Conservation (phyloP, 2,113 vertebrate species). For the Tragelaphus imberbis region DNA sequence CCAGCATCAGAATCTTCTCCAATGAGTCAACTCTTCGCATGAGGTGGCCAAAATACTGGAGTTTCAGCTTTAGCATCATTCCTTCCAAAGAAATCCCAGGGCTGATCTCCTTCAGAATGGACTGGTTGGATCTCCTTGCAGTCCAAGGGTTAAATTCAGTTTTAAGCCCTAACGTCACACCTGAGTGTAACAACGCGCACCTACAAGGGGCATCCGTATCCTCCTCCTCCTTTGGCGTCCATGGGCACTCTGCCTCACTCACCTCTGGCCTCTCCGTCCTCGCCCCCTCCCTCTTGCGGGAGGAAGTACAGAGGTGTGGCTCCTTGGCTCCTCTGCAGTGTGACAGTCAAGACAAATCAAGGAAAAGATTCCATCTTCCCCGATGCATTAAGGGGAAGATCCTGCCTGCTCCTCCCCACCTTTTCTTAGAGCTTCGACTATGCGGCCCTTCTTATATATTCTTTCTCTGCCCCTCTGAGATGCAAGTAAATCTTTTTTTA, state of each 20-base stretch:
- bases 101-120: too few relatives aligned
- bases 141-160: not conserved
- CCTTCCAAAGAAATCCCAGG: too few relatives aligned
- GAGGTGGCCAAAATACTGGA: too few relatives aligned
- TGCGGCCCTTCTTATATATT: not conserved
- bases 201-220: too few relatives aligned
- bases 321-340: not conserved
- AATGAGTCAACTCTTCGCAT: too few relatives aligned
- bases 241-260: not conserved
- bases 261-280: not conserved
- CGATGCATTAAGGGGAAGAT: not conserved
- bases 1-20: too few relatives aligned
- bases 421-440: not conserved
- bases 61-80: too few relatives aligned
- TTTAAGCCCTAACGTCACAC: not conserved
- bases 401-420: rapidly evolving
- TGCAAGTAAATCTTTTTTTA: not conserved
- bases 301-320: rapidly evolving
- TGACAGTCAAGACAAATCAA: not conserved
- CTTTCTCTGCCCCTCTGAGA: not conserved
- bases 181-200: rapidly evolving
- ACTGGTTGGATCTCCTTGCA: too few relatives aligned
- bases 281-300: not conserved
- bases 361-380: not conserved
- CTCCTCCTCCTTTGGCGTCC: rapidly evolving